Conservation (phyloP, 2,888 invertebrate species). For the Bombyx huttoni region DNA sequence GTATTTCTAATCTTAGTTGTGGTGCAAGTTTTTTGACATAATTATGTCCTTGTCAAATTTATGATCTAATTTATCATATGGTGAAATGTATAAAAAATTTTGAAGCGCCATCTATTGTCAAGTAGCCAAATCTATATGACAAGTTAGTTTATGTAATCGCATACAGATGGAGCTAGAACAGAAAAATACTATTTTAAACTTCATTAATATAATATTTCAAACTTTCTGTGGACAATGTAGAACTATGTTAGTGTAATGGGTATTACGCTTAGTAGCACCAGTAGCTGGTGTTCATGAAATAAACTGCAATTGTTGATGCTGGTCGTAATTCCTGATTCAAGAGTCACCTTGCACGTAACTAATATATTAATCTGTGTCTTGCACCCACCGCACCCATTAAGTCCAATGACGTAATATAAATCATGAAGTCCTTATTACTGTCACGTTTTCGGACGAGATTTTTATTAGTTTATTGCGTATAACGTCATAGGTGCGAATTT, state of each 20-base stretch:
- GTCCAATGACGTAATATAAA: neutral
- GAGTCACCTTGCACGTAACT: constrained; percentile 11
- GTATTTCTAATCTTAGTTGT: too few species aligned
- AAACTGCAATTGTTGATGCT: neutral
- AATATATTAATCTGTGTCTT: too few species aligned
- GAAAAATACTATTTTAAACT: too few species aligned
- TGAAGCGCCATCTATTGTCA: constrained; percentile 31
- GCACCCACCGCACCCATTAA: constrained; percentile 4
- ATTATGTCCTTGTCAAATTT: too few species aligned
- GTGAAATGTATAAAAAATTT: constrained; percentile 8
- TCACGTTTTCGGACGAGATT: neutral
- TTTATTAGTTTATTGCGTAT: neutral
- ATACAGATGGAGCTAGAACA: too few species aligned
- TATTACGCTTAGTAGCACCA: neutral
- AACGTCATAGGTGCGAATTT: neutral
- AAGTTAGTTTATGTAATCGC: neutral
- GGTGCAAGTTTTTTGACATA: too few species aligned
- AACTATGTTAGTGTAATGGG: too few species aligned
- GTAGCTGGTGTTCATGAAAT: neutral
- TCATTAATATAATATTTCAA: too few species aligned
- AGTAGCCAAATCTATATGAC: constrained; percentile 18
- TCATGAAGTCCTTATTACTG: neutral
- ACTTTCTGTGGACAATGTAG: too few species aligned
- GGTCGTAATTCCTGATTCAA: constrained; percentile 10
- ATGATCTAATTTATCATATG: neutral